Evolutionary conservation across 2,888 invertebrate genomes (phyloP), one percentile per base, ranked within the genome.

Genomic region (Scaptomyza caliginosa): DNA sequence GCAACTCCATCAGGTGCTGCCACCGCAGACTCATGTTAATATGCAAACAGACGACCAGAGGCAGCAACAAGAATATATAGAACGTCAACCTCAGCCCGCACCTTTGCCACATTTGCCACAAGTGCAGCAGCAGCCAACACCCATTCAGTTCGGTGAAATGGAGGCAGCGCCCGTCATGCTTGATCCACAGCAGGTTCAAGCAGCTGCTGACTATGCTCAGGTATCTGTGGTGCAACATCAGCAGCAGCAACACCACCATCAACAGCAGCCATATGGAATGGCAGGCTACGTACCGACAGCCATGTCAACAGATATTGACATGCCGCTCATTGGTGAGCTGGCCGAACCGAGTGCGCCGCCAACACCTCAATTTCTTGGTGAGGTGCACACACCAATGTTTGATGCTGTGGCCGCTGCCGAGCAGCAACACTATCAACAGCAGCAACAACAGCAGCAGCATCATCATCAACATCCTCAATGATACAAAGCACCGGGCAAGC

Each of bases 351-450:
- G 89, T 75, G 88, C 90, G 6, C 90, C 89, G 7, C 81, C 88
- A 39, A 89, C 89, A 3, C 89, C 89, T 4, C 90, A 90, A 56
- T 89, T 89, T 65, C 66, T 89, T 2, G 89, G 90, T 4, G 89
- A 90, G 49, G 90, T 90, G 2, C 90, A 90, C 52, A 90, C 90
- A 1, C 89, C 89, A 23, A 90, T 90, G 90, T 90, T 90, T 52
- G 90, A 90, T 77, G 90, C 90, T 0, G 89, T 88, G 28, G 89
- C 89, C 26, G 89, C 88, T 38, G 89, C 89, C 48, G 89, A 89
- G 71, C 90, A 89, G 64, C 89, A 89, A 49, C 90, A 89, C 67
- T 89, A 90, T 46, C 89, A 89, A 79, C 88, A 88, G 34, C 86
- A 56, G 8, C 88, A 86, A 13, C 74, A 74, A 34, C n/a, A n/a